These are phyloP conservation scores for Tethea ocularis DNA, from an alignment of 2,888 invertebrate genomes.

Conservation along the genomic window DNA sequence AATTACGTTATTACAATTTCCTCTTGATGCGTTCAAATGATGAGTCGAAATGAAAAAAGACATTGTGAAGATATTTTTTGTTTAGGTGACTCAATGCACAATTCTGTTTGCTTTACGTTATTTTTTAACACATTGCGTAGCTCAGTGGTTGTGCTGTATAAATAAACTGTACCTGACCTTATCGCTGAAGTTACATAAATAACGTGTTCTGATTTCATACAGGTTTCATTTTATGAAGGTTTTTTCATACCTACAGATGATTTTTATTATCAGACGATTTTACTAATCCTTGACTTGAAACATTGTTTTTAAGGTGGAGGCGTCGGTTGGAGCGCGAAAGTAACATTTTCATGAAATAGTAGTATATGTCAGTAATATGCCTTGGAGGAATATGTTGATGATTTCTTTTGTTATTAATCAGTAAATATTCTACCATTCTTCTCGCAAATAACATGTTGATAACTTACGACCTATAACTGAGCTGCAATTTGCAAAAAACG, in stretches of 20 bases:
- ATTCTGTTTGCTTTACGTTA: slow-evolving; percentile 18
- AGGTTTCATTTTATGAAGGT: slow-evolving; percentile 19
- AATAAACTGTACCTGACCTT: slow-evolving; percentile 48
- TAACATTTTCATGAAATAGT: too few relatives aligned
- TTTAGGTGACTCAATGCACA: slow-evolving; percentile 27
- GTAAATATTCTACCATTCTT: too few relatives aligned
- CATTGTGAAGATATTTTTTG: slow-evolving; percentile 15
- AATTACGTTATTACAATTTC: slow-evolving; percentile 14
- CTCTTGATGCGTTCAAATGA: background rate
- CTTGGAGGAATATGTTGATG: too few relatives aligned
- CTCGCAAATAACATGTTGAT: too few relatives aligned
- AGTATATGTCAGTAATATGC: too few relatives aligned
- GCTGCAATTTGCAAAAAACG: too few relatives aligned
- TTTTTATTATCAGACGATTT: background rate
- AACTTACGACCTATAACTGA: too few relatives aligned
- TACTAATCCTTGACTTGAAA: background rate
- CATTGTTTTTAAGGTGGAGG: too few relatives aligned
- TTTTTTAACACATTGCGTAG: slow-evolving; percentile 32
- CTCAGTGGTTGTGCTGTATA: slow-evolving; percentile 27
- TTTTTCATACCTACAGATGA: background rate
- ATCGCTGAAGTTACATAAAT: slow-evolving; percentile 49
- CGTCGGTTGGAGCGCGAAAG: too few relatives aligned
- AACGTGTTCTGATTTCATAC: slow-evolving; percentile 36
- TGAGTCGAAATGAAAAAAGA: background rate
- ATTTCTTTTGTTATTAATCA: too few relatives aligned